These are phyloP conservation scores for Fundulus diaphanus DNA, from an alignment of 2,797 vertebrate genomes.

Conservation along the genomic window DNA sequence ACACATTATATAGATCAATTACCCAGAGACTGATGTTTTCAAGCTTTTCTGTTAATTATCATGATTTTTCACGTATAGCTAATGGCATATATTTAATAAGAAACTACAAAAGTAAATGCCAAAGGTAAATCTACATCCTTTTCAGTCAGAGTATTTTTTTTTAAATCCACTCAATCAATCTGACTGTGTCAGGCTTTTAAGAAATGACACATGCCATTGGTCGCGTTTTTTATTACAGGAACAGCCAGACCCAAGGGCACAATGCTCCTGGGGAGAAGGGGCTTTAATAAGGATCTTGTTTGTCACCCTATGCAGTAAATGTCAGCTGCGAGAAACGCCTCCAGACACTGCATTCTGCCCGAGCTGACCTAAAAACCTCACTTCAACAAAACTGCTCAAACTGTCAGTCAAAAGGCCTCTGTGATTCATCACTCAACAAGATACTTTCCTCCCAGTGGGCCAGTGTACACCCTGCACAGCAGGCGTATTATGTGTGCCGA, in stretches of 20 bases:
- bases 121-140: not conserved
- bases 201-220: not conserved
- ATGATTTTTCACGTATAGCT: too few relatives aligned
- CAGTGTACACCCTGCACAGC: not conserved
- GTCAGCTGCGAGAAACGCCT: not conserved
- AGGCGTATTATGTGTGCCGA: not conserved
- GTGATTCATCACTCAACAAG: conserved; percentile 32
- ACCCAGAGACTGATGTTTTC: too few relatives aligned
- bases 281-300: not conserved
- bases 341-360: not conserved
- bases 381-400: conserved; percentile 21
- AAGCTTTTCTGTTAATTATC: too few relatives aligned
- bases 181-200: not conserved
- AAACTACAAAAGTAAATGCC: not conserved
- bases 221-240: not conserved
- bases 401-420: conserved; percentile 12
- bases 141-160: not conserved
- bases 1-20: too few relatives aligned
- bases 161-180: too few relatives aligned
- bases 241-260: not conserved
- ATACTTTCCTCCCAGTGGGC: conserved; percentile 5
- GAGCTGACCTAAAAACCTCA: conserved; percentile 28
- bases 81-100: not conserved
- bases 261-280: not conserved
- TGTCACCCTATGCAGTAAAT: not conserved